Base-by-base conservation (phyloP, 2,888 invertebrate genomes). In the Rhagonycha fulva region DNA sequence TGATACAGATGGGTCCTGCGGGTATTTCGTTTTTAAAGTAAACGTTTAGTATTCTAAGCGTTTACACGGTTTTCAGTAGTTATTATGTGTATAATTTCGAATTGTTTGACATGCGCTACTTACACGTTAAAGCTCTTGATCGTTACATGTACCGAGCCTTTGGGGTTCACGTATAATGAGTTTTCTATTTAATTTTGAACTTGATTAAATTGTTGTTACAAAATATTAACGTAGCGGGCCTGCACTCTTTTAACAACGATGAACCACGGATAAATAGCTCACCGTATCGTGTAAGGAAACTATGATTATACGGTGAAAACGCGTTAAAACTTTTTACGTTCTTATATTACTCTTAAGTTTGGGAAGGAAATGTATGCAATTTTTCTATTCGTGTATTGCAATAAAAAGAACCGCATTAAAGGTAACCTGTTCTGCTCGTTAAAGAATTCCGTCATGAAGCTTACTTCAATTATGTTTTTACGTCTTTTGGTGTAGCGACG, bases 381-480 rank as follows among this genome's bases (percentile, higher is more conserved):
- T 47, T 47, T 7, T 47, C 47, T 47, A 47, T 47, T 47, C 47
- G 47, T n/a, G n/a, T 26, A 26, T 47, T 47, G 47, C 47, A 47
- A 47, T 47, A 47, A 47, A 47, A n/a, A 47, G 19, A 78, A 76
- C 74, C 61, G 69, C 74, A 76, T 74, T 71, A 74, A 66, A 75
- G 24, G 61, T 68, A 80, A 83, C 82, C 82, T 81, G 82, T 82
- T 81, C 79, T 77, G 70, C 80, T 82, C 82, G 81, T 83, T 82
- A 83, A 82, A 79, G 78, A 82, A 83, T 83, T 83, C 82, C 81
- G 80, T 80, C 81, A 81, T 82, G 82, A 81, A 81, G 80, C 81
- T 78, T 72, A 68, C 74, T 76, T 78, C 76, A 80, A 82, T 82
- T 79, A 80, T 81, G 79, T 82, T 81, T 83, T 82, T 81, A 79